Evolutionary conservation across 2,113 vertebrate genomes (phyloP).

Genomic region (Corythornis cristatus): DNA sequence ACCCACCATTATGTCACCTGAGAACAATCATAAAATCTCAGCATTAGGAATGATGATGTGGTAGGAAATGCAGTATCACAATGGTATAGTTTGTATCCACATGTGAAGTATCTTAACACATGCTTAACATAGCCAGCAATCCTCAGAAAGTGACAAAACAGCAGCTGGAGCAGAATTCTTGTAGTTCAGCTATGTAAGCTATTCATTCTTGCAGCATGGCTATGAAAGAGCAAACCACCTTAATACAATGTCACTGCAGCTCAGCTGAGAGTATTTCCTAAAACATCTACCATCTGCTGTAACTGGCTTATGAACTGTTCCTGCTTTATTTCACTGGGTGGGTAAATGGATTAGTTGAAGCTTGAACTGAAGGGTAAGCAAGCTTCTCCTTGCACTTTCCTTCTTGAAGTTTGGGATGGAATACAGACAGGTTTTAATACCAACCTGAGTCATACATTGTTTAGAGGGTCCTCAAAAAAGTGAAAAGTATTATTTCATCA

Average conservation of each 20-base stretch:
- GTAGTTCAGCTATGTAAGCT: rapidly evolving
- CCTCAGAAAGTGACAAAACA: neutral
- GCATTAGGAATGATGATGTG: rapidly evolving
- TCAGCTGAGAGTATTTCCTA: neutral
- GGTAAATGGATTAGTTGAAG: neutral
- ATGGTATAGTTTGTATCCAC: neutral
- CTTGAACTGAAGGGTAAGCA: neutral
- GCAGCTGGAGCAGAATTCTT: neutral
- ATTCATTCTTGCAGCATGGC: neutral
- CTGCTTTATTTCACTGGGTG: neutral
- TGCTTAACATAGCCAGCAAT: neutral
- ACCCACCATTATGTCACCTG: neutral
- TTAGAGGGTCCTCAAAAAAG: neutral
- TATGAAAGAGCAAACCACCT: neutral
- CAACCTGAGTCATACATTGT: neutral
- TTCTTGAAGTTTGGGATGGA: neutral
- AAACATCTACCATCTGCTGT: neutral
- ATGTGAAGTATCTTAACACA: neutral
- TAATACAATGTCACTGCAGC: neutral
- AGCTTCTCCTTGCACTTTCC: neutral
- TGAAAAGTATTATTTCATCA: neutral
- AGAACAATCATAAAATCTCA: neutral
- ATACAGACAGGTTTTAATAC: neutral
- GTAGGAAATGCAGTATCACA: neutral
- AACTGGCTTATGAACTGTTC: neutral